Evolutionary conservation across 2,797 vertebrate species (phyloP), one percentile per base, ranked within the genome.

Genomic region (Sus cebifrons): DNA sequence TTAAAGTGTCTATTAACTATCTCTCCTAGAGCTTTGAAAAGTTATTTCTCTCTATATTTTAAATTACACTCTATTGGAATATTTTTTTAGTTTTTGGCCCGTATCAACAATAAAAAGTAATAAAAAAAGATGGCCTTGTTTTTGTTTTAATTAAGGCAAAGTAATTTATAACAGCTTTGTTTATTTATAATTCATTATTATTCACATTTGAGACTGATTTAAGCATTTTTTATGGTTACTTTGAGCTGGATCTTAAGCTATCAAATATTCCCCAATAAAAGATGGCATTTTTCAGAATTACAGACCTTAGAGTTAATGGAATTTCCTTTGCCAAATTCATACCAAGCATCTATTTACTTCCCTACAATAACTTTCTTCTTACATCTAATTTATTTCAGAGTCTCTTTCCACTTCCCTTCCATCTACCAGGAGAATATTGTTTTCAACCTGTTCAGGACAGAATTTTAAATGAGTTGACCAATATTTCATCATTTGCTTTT

Each of bases 61-160:
- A 29, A 94, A 49, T 11, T 12, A 11, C 6, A 13, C 75, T 73
- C 6, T 58, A 56, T 92, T 71, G 32, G 21, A 62, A 73, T 5
- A 56, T 6, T 49, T 52, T 44, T 84, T 74, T 52, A 52, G 44
- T 49, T 64, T 52, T 84, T 67, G 15, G 25, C 54, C 32, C 6
- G 1, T 40, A 36, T 89, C 40, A 83, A 79, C 73, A 60, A n/a
- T 71, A 56, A 87, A 65, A 23, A 6, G 10, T 82, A 89, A 83
- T 62, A 65, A 11, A 60, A 78, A 88, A 70, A 56, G 7, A 73
- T n/a, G 54, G 44, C 7, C 79, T 36, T 89, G 23, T 36, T 84
- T 93, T 67, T 85, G 89, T 65, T 96, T 82, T 93, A 93, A 94
- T 96, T 93, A 89, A 74, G 49, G 8, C 58, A 40, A 58, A 10